Conservation (phyloP, 1,140 invertebrate species). For the Anadara kagoshimensis region DNA sequence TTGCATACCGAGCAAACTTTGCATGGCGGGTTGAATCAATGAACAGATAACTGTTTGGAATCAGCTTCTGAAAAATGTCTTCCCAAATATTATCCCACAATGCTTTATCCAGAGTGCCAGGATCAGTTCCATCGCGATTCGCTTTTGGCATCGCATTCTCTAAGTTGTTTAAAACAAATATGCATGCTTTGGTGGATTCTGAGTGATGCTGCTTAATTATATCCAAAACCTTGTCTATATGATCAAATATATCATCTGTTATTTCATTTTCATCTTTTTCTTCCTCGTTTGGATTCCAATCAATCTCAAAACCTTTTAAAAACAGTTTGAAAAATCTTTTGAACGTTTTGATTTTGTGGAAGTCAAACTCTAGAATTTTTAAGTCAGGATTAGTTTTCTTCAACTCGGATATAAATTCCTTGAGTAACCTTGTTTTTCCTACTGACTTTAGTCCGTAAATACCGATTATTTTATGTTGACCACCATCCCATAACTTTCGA, state of each 20-base stretch:
- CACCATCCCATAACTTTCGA: background rate
- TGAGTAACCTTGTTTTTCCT: conserved; percentile 17
- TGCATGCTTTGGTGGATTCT: background rate
- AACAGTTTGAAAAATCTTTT: conserved; percentile 5
- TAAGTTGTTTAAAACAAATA: conserved; percentile 21
- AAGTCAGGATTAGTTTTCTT: background rate
- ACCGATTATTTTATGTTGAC: conserved; percentile 14
- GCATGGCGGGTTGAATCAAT: conserved; percentile 5
- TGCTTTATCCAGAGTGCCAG: background rate
- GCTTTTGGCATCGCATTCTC: conserved; percentile 23
- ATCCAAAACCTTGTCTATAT: background rate
- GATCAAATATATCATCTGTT: background rate
- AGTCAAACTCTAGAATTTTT: conserved; percentile 17
- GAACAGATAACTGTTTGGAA: conserved; percentile 1
- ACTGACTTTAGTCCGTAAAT: conserved; percentile 16
- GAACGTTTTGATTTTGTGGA: background rate
- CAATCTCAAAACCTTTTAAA: background rate
- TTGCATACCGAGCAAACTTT: background rate
- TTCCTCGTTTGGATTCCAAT: background rate
- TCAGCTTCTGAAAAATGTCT: conserved; percentile 1
- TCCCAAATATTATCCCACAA: conserved; percentile 19
- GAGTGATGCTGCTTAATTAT: background rate
- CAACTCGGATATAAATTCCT: conserved; percentile 6
- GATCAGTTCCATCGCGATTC: conserved; percentile 5
- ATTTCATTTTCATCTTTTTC: conserved; percentile 1